These are phyloP conservation scores for Pyrgilauda ruficollis DNA, from an alignment of 2,113 vertebrate genomes.

Conservation along the genomic window DNA sequence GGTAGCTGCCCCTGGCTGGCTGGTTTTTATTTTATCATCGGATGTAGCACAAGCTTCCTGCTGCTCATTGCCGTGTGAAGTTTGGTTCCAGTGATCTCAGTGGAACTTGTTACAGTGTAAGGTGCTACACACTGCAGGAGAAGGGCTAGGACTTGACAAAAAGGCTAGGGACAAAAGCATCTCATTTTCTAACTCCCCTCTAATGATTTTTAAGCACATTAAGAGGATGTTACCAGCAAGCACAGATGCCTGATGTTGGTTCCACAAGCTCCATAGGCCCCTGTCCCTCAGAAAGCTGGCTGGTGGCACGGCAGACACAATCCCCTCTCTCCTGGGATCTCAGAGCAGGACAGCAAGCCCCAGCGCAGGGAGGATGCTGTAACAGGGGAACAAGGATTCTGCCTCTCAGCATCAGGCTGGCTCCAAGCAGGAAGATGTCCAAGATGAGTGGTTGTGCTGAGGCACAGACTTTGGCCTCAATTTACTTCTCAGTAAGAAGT, in stretches of 20 bases:
- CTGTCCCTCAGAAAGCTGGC: neutral
- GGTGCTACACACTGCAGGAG: neutral
- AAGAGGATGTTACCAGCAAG: neutral
- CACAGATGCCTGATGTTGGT: neutral
- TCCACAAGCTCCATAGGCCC: too few species aligned
- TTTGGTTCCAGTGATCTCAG: neutral
- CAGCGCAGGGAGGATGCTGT: neutral
- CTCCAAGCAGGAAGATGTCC: neutral
- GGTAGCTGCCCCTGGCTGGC: neutral
- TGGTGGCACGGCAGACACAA: neutral
- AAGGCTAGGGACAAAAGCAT: neutral
- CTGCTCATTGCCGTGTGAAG: neutral
- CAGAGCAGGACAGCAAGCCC: neutral
- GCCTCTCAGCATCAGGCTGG: neutral
- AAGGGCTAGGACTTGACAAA: neutral
- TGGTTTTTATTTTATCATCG: neutral
- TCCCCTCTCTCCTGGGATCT: neutral
- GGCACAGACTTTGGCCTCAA: neutral
- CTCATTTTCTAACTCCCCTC: neutral
- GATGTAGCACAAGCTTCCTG: neutral
- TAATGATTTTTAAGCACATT: neutral
- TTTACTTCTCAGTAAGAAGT: neutral
- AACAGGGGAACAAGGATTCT: neutral
- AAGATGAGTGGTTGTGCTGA: neutral
- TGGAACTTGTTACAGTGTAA: neutral